A percentile compares a stretch with the other conserved stretches of the same genome.
These are phyloP conservation scores for Danio choprae DNA, from an alignment of 2,797 vertebrate genomes.

Conservation along the genomic window DNA sequence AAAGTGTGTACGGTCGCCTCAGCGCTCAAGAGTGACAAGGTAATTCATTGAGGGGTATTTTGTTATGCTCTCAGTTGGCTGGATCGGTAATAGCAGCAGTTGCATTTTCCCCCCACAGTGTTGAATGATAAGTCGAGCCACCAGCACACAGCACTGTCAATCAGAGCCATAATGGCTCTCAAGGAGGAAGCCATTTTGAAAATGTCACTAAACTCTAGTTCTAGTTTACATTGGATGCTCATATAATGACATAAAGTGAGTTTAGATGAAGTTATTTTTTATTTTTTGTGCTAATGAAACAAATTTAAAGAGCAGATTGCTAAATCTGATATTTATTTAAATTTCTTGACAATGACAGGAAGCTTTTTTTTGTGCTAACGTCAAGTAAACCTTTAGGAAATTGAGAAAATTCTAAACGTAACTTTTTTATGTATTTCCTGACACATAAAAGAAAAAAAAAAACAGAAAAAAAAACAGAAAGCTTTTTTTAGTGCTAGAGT, in stretches of 20 bases:
- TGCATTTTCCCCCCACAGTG: constrained; percentile 43
- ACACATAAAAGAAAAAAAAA: no score
- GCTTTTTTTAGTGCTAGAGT: background rate
- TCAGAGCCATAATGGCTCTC: constrained; percentile 50
- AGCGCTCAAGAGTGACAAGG: background rate
- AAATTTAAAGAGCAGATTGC: background rate
- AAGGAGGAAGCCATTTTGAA: constrained; percentile 56
- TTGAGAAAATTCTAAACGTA: no score
- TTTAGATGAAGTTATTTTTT: background rate
- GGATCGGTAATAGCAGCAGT: constrained; percentile 47
- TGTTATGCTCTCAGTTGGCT: constrained; percentile 33
- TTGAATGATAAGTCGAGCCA: constrained; percentile 59
- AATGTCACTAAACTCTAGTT: constrained; percentile 7
- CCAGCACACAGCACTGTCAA: constrained; percentile 55
- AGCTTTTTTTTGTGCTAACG: background rate
- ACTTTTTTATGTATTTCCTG: background rate
- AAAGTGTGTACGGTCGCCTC: background rate
- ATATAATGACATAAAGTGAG: background rate
- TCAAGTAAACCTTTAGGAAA: no score
- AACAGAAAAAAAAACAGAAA: background rate
- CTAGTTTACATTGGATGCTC: no score
- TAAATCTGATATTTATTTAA: background rate
- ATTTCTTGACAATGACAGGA: background rate
- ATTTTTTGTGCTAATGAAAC: no score
- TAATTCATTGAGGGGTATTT: constrained; percentile 34